Conservation (phyloP, 2,113 vertebrate genomes). For the Pseudorasbora parva region DNA sequence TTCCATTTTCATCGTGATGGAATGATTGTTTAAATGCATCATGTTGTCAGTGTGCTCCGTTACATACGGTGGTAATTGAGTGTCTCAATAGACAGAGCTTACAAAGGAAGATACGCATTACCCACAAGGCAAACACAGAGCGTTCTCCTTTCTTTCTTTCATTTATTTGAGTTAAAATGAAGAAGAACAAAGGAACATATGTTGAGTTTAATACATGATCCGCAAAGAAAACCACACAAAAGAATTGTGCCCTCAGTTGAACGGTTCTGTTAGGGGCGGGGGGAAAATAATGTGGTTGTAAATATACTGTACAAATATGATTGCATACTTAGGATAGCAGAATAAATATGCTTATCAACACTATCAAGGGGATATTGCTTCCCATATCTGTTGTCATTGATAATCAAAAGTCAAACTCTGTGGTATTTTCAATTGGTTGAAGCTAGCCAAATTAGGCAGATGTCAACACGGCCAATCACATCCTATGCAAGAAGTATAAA, state of each 20-base stretch:
- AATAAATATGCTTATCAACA: not conserved
- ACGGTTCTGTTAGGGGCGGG: not conserved
- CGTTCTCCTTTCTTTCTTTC: not conserved
- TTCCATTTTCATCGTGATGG: conserved; percentile 17
- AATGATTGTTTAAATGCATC: not conserved
- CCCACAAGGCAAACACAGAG: not conserved
- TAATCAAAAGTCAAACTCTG: not conserved
- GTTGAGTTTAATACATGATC: not conserved
- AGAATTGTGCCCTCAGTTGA: not conserved
- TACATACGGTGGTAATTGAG: not conserved
- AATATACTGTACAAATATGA: not conserved
- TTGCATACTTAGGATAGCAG: not conserved
- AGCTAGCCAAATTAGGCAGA: not conserved
- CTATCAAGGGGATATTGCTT: not conserved
- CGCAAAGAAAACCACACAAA: not conserved
- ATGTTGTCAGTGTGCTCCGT: not conserved
- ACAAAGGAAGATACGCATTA: not conserved
- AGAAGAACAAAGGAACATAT: not conserved
- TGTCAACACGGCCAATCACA: not conserved
- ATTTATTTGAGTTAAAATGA: not conserved
- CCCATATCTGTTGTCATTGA: not conserved
- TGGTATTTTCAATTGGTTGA: not conserved
- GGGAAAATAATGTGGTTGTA: not conserved
- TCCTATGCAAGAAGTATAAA: not conserved
- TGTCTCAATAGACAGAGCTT: conserved; percentile 4